A percentile compares a stretch with the other conserved stretches of the same genome.
These are phyloP conservation scores for Macropis europaea DNA, from an alignment of 2,888 invertebrate genomes.

Conservation along the genomic window DNA sequence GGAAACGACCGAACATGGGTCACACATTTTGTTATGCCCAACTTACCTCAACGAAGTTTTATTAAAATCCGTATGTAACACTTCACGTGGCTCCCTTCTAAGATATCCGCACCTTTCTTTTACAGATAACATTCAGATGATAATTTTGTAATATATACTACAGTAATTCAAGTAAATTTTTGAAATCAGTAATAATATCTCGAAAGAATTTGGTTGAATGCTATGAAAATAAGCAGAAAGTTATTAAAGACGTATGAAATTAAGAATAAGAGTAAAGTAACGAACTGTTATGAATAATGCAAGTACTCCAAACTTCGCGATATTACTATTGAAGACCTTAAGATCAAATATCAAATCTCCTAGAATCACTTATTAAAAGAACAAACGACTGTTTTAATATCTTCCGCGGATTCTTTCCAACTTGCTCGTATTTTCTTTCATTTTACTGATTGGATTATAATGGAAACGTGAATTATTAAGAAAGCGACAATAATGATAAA, in stretches of 20 bases:
- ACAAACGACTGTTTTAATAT: not conserved
- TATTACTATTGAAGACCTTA: slow-evolving; percentile 23
- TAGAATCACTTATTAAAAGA: not conserved
- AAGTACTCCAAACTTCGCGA: slow-evolving; percentile 30
- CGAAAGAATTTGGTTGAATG: not conserved
- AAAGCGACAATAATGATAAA: no score
- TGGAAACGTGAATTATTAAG: no score
- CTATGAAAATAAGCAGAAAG: not conserved
- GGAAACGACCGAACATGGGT: no score
- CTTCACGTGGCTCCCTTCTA: not conserved
- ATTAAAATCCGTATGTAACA: no score
- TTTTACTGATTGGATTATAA: no score
- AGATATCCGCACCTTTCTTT: not conserved
- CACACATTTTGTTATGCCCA: no score
- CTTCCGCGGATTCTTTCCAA: not conserved
- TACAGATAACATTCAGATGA: not conserved
- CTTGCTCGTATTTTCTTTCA: not conserved
- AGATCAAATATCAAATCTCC: slow-evolving; percentile 6
- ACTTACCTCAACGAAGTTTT: no score
- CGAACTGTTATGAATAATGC: slow-evolving; percentile 49
- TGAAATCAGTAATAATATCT: no score
- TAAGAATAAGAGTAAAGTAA: slow-evolving; percentile 39
- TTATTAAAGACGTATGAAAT: slow-evolving; percentile 24
- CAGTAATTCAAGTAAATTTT: no score
- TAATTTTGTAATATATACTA: not conserved